A percentile compares a stretch with the other conserved stretches of the same genome.
These are phyloP conservation scores for Barypeithes pellucidus DNA, from an alignment of 2,888 invertebrate genomes.

Conservation along the genomic window DNA sequence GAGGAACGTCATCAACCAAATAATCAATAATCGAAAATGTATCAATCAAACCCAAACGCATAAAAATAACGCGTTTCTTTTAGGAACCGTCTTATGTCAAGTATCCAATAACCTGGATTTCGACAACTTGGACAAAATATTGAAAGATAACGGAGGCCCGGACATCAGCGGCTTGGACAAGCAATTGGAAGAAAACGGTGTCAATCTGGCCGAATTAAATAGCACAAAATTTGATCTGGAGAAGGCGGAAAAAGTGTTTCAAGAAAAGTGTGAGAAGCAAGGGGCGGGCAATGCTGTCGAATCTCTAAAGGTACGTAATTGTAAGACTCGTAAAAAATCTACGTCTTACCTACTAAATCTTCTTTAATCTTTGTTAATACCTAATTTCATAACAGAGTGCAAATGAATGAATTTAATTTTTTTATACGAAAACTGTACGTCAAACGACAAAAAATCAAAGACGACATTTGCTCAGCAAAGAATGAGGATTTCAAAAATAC, in stretches of 20 bases:
- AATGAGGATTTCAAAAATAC: no score
- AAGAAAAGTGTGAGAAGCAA: slow-evolving; percentile 79
- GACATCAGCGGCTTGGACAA: slow-evolving; percentile 56
- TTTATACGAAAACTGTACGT: no score
- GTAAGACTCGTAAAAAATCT: no score
- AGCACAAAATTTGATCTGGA: slow-evolving; percentile 64
- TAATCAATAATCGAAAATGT: no score
- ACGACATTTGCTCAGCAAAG: no score
- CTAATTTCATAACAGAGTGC: no score
- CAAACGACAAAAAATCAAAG: no score
- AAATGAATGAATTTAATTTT: no score
- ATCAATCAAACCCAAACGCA: no score
- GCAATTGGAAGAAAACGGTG: slow-evolving; percentile 56
- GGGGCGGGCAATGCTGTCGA: slow-evolving; percentile 74
- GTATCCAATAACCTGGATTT: slow-evolving; percentile 38
- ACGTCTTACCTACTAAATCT: no score
- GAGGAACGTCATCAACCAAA: no score
- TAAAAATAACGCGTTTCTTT: slow-evolving; percentile 20
- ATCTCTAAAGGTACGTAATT: slow-evolving; percentile 71
- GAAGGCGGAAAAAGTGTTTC: slow-evolving; percentile 73
- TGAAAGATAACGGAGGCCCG: slow-evolving; percentile 24
- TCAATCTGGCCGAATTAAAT: slow-evolving; percentile 60
- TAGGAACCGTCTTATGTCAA: slow-evolving; percentile 54
- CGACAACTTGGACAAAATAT: slow-evolving; percentile 26
- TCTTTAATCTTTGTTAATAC: no score